Conservation (phyloP, 2,888 invertebrate genomes). For the Erebia aethiops region DNA sequence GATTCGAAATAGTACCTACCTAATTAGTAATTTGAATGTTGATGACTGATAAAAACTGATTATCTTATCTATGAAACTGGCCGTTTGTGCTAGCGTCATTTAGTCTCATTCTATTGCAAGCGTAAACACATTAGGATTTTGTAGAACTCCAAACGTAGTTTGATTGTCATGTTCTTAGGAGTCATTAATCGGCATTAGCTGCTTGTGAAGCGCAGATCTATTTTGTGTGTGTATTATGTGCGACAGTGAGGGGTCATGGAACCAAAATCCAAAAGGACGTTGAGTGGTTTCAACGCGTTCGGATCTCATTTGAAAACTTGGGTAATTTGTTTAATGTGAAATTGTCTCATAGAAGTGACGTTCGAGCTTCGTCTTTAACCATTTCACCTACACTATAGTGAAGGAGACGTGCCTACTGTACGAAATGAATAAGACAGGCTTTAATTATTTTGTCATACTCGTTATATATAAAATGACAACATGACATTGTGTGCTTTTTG, state of each 20-base stretch:
- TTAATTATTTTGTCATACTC: no score
- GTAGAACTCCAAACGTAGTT: conserved; percentile 24
- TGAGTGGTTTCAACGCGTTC: conserved; percentile 49
- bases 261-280: conserved; percentile 42
- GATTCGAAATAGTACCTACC: background rate
- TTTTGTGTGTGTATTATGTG: conserved; percentile 16
- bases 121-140: conserved; percentile 38
- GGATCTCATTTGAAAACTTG: conserved; percentile 52
- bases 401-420: no score
- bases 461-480: no score
- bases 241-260: conserved; percentile 44
- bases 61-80: conserved; percentile 21
- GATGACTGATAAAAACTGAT: conserved; percentile 1
- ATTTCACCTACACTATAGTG: no score
- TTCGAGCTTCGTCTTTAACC: no score
- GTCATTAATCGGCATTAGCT: conserved; percentile 15
- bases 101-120: no score
- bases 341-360: background rate
- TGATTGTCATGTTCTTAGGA: conserved; percentile 24
- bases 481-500: no score
- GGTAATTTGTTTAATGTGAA: conserved; percentile 42
- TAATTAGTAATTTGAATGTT: background rate
- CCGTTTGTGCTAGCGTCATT: conserved; percentile 33
- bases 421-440: no score
- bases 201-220: conserved; percentile 11